phyloP scores from a whole-genome alignment of 2,888 invertebrate genomes.

The Hesperia comma region DNA sequence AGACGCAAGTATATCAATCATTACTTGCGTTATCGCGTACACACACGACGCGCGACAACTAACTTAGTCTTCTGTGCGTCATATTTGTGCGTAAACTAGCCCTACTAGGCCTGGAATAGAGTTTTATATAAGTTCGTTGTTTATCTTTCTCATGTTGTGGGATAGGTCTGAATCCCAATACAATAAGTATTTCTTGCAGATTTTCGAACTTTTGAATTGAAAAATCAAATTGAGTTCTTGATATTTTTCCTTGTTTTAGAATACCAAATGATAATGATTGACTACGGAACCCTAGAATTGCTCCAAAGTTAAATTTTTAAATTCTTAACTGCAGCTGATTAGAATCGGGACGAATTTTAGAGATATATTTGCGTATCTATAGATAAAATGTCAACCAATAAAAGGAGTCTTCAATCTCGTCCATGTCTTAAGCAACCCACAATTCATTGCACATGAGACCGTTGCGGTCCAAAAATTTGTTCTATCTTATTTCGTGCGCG shows the following conservation, averaged over 20 bases:
- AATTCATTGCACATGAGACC: conserved; percentile 14
- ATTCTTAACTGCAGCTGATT: too few species aligned
- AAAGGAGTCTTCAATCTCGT: conserved; percentile 22
- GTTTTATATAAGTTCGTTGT: conserved; percentile 13
- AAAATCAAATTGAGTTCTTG: too few species aligned
- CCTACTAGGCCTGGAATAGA: conserved; percentile 8
- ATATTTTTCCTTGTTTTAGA: too few species aligned
- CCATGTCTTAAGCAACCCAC: conserved; percentile 19
- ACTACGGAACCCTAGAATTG: too few species aligned
- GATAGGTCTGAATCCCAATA: not conserved
- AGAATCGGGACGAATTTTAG: too few species aligned
- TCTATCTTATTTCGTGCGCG: conserved; percentile 61
- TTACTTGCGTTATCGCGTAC: conserved; percentile 73
- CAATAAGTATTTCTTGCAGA: too few species aligned
- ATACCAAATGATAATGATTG: too few species aligned
- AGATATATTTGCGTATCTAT: too few species aligned
- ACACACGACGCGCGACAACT: conserved; percentile 67
- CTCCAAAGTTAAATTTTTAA: too few species aligned
- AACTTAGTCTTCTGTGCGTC: conserved; percentile 67
- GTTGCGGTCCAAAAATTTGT: conserved; percentile 18
- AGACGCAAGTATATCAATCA: conserved; percentile 81
- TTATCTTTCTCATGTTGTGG: not conserved
- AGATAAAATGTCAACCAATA: not conserved
- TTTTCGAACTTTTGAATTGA: too few species aligned
- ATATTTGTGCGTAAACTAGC: conserved; percentile 38